Conservation (phyloP, 2,888 invertebrate species). For the Orthosia incerta region DNA sequence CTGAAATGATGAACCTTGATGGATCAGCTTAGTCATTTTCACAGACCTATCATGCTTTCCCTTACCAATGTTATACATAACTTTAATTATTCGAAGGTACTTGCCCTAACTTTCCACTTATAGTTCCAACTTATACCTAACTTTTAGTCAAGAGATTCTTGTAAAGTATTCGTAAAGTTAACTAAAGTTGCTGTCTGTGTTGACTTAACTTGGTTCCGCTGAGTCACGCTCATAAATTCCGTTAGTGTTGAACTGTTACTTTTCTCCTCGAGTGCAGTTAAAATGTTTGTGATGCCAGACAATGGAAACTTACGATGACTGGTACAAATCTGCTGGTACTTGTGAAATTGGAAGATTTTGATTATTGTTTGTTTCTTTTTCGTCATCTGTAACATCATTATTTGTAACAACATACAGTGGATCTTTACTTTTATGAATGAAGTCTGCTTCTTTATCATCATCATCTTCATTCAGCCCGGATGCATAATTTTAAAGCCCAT, state of each 20-base stretch:
- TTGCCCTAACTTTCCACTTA: neutral
- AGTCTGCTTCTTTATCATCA: neutral
- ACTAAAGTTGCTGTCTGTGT: slow-evolving; percentile 27
- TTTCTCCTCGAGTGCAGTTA: slow-evolving; percentile 56
- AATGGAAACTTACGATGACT: slow-evolving; percentile 49
- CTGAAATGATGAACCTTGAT: too few species aligned
- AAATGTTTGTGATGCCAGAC: slow-evolving; percentile 47
- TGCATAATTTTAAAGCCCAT: neutral
- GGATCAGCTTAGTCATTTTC: neutral
- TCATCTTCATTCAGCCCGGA: neutral
- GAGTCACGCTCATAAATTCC: slow-evolving; percentile 58
- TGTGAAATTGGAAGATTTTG: slow-evolving; percentile 1
- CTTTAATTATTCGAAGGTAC: neutral
- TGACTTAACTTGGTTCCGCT: slow-evolving; percentile 47
- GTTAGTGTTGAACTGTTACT: slow-evolving; percentile 53
- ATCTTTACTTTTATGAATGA: neutral
- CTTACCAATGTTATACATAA: neutral
- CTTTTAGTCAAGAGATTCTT: slow-evolving; percentile 42
- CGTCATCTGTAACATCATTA: neutral
- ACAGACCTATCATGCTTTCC: neutral
- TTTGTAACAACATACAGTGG: neutral
- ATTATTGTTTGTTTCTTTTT: slow-evolving; percentile 12
- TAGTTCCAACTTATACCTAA: slow-evolving; percentile 14
- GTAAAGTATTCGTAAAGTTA: slow-evolving; percentile 46
- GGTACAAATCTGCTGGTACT: slow-evolving; percentile 16